A percentile compares a stretch with the other conserved stretches of the same genome.
These are phyloP conservation scores for Agrilus mali DNA, from an alignment of 2,888 invertebrate species.

Conservation along the genomic window DNA sequence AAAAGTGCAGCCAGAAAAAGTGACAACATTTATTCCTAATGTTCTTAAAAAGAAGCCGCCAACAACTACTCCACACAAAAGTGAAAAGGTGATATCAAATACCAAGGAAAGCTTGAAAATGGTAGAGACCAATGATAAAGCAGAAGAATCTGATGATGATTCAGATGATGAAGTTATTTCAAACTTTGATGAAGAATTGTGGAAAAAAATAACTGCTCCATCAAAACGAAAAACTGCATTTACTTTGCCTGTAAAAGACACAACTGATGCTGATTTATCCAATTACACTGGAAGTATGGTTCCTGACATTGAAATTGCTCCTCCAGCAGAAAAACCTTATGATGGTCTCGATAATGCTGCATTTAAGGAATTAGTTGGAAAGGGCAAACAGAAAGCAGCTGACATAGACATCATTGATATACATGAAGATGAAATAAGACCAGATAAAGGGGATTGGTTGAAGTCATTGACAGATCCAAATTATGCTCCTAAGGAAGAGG, in stretches of 20 bases:
- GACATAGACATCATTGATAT: slow-evolving; percentile 71
- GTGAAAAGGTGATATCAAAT: not conserved
- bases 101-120: slow-evolving; percentile 22
- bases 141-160: slow-evolving; percentile 40
- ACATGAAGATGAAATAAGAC: slow-evolving; percentile 65
- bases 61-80: not conserved
- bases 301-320: slow-evolving; percentile 33
- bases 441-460: slow-evolving; percentile 70
- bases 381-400: slow-evolving; percentile 48
- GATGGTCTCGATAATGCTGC: slow-evolving; percentile 38
- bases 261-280: slow-evolving; percentile 23
- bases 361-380: slow-evolving; percentile 56
- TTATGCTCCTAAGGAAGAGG: slow-evolving; percentile 34
- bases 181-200: slow-evolving; percentile 32
- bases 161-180: slow-evolving; percentile 38
- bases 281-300: slow-evolving; percentile 30
- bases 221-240: slow-evolving; percentile 27
- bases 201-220: slow-evolving; percentile 38
- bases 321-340: slow-evolving; percentile 34
- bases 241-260: not conserved
- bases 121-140: slow-evolving; percentile 22
- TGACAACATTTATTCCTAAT: slow-evolving; percentile 35
- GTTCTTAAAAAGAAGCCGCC: slow-evolving; percentile 34
- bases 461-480: slow-evolving; percentile 62
- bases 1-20: slow-evolving; percentile 32